Evolutionary conservation across 1,140 invertebrate species (phyloP).

Genomic region (Formica selysi): DNA sequence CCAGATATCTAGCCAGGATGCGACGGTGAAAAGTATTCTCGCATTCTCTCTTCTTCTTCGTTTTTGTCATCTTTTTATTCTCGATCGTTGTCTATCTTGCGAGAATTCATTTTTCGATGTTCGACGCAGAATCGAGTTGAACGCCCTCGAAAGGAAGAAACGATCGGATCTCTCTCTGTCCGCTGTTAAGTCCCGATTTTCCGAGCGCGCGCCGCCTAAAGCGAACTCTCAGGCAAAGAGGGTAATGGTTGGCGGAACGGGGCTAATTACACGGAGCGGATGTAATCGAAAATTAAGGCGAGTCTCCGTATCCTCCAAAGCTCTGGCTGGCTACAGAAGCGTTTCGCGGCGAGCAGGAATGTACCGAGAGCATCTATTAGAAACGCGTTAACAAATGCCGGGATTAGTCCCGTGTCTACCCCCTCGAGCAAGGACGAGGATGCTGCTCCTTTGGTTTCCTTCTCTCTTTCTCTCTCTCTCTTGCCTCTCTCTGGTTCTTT

Average conservation of each 20-base stretch:
- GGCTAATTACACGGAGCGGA: constrained; percentile 73
- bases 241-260: constrained; percentile 40
- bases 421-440: constrained; percentile 29
- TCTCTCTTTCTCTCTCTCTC: not conserved
- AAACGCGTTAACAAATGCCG: constrained; percentile 79
- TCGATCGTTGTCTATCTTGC: not conserved
- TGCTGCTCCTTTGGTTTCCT: constrained; percentile 41
- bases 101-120: not conserved
- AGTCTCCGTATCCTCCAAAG: constrained; percentile 68
- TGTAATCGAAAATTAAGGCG: constrained; percentile 76
- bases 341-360: not conserved
- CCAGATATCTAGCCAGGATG: not conserved
- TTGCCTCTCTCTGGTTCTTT: constrained; percentile 16
- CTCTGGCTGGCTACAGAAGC: constrained; percentile 45
- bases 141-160: constrained; percentile 20
- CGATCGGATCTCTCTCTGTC: constrained; percentile 11
- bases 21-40: too few species aligned
- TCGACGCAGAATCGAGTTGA: constrained; percentile 15
- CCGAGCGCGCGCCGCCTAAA: constrained; percentile 38
- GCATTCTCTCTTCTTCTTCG: too few species aligned
- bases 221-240: constrained; percentile 40
- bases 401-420: constrained; percentile 70
- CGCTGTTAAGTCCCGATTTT: constrained; percentile 49
- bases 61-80: not conserved
- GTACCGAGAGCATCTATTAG: constrained; percentile 73